Evolutionary conservation across 2,888 invertebrate genomes (phyloP).

Genomic region (Gibbula magus): DNA sequence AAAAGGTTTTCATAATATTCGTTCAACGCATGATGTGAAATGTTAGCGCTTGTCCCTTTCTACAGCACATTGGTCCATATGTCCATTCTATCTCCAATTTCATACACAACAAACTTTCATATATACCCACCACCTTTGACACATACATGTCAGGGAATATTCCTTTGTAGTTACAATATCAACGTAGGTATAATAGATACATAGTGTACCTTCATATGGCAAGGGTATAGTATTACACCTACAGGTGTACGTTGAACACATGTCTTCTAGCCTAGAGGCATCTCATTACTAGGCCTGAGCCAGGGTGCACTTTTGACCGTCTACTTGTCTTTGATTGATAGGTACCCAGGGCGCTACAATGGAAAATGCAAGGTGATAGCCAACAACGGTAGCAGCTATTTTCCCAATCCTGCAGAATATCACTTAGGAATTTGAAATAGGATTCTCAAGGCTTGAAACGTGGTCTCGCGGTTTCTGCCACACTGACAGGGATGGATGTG

Average conservation of each 20-base stretch:
- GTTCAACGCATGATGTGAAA: too few relatives aligned
- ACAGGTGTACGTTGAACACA: slow-evolving; percentile 1
- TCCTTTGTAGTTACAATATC: too few relatives aligned
- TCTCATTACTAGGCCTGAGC: background rate
- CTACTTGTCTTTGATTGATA: slow-evolving; percentile 7
- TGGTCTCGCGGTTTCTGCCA: background rate
- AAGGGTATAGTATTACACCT: background rate
- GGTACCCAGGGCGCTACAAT: background rate
- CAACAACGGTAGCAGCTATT: background rate
- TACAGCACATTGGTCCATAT: too few relatives aligned
- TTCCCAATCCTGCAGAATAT: background rate
- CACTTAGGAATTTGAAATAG: slow-evolving; percentile 1
- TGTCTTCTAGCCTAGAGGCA: background rate
- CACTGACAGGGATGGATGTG: background rate
- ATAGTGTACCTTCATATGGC: background rate
- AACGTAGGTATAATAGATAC: too few relatives aligned
- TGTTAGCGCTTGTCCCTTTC: too few relatives aligned
- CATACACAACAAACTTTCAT: too few relatives aligned
- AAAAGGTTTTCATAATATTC: too few relatives aligned
- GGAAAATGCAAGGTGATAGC: background rate
- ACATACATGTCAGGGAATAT: too few relatives aligned
- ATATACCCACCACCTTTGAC: too few relatives aligned
- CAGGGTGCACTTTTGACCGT: slow-evolving; percentile 6
- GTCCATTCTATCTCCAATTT: too few relatives aligned
- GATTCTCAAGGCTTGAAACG: background rate